Base-by-base conservation (phyloP, 2,113 vertebrate species). In the Corythoichthys haematopterus region DNA sequence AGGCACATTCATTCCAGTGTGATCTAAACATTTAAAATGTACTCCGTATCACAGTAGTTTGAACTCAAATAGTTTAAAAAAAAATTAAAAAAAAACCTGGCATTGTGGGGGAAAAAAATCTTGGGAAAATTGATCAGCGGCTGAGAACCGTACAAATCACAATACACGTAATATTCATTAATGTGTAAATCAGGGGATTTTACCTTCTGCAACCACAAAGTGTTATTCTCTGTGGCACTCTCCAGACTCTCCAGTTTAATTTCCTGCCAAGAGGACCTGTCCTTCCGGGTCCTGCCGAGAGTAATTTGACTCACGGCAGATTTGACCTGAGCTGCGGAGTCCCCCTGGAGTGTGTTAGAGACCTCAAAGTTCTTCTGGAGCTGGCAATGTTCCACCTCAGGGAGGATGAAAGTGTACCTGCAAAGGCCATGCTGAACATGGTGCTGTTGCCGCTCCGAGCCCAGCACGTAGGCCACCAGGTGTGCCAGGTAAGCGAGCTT, bases 151-250 rank as follows among this genome's bases (percentile, higher is more conserved):
- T 50, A 16, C 15, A 50, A 20, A 51, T 51, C 5, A n/a, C 50
- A 52, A 7, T 6, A n/a, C 16, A 53, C 9, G 2, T 12, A 28
- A 20, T 11, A 36, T 35, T 3, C 3, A 13, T 36, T 57, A 8
- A 8, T 71, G 33, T 64, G 33, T 48, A 7, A 50, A 57, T 35
- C n/a, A 71, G 66, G 33, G 28, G 28, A 36, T 6, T 70, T 75
- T 89, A 94, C 93, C 92, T 94, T 94, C 69, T 91, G 92, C 59
- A 94, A 80, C 93, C 93, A 93, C 74, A 90, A 88, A 2, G 93
- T 94, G 80, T 94, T 94, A 74, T 94, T 94, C 85, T 94, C 92
- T 75, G 87, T 88, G 58, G 90, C 82, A 50, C 73, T 92, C 73
- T 94, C 91, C 64, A 94, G 85, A 60, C 77, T 90, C 59, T 91